phyloP scores from a whole-genome alignment of 2,113 vertebrate species.

The Aphelocoma coerulescens region DNA sequence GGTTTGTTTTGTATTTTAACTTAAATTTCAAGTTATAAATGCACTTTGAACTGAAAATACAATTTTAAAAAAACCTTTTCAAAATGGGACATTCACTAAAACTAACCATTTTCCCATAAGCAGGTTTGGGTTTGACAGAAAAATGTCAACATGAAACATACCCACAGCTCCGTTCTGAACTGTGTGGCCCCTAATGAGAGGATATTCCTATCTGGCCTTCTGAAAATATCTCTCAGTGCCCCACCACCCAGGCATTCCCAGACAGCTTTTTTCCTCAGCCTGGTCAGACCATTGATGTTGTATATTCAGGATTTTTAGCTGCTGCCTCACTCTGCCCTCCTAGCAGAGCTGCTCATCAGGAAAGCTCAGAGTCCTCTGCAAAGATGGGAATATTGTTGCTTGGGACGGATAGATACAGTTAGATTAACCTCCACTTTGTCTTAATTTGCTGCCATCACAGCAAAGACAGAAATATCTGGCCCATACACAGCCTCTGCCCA shows the following conservation, averaged over 20 bases:
- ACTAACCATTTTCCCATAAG: not conserved
- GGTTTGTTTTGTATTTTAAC: not conserved
- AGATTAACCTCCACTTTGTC: not conserved
- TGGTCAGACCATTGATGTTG: fast-evolving
- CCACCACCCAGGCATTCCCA: too few species aligned
- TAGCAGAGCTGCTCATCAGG: not conserved
- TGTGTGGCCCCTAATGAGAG: not conserved
- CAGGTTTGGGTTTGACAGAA: not conserved
- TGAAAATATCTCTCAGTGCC: not conserved
- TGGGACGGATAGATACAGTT: not conserved
- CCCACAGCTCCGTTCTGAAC: not conserved
- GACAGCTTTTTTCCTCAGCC: not conserved
- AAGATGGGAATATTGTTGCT: not conserved
- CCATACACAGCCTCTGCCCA: not conserved
- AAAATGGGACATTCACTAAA: not conserved
- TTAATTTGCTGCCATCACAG: not conserved
- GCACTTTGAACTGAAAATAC: not conserved
- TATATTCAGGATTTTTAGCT: not conserved
- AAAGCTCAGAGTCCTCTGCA: not conserved
- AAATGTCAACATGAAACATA: not conserved
- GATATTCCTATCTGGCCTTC: not conserved
- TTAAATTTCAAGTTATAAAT: not conserved
- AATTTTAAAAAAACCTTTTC: not conserved
- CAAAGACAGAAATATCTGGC: not conserved
- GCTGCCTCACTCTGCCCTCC: not conserved